Conservation (phyloP, 1,140 invertebrate species). For the Maconellicoccus hirsutus region DNA sequence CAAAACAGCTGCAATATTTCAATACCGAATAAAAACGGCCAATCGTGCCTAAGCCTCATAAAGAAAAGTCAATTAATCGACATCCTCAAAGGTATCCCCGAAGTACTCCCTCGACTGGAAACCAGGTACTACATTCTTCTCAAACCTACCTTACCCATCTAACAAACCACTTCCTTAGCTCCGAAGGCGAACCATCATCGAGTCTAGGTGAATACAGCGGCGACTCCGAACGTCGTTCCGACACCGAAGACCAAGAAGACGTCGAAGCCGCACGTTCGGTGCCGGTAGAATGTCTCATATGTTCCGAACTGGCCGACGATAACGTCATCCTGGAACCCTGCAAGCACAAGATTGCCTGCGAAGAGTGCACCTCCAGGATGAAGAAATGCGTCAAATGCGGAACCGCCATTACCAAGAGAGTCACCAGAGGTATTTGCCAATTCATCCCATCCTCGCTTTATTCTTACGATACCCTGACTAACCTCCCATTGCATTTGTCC, state of each 20-base stretch:
- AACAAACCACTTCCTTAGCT: background rate
- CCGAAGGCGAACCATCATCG: background rate
- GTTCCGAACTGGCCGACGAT: constrained; percentile 50
- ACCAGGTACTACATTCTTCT: background rate
- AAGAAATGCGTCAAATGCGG: constrained; percentile 68
- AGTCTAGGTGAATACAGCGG: background rate
- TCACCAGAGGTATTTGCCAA: constrained; percentile 31
- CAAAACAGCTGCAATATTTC: background rate
- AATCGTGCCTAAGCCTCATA: background rate
- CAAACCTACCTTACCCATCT: too few species aligned
- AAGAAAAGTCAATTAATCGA: constrained; percentile 7
- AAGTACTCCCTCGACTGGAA: background rate
- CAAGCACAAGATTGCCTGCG: constrained; percentile 58
- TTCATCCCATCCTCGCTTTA: background rate
- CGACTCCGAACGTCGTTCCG: background rate
- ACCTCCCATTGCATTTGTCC: constrained; percentile 25
- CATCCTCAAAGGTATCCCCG: background rate
- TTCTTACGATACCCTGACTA: background rate
- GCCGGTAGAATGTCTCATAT: constrained; percentile 56
- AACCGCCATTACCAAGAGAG: constrained; percentile 42
- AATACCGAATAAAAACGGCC: background rate
- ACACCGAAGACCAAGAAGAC: background rate
- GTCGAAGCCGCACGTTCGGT: background rate
- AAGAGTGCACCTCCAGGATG: constrained; percentile 63
- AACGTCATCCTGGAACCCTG: constrained; percentile 60